Evolutionary conservation across 2,888 invertebrate species (phyloP), one percentile per base, ranked within the genome.

Genomic region (Crocallis elinguaria): DNA sequence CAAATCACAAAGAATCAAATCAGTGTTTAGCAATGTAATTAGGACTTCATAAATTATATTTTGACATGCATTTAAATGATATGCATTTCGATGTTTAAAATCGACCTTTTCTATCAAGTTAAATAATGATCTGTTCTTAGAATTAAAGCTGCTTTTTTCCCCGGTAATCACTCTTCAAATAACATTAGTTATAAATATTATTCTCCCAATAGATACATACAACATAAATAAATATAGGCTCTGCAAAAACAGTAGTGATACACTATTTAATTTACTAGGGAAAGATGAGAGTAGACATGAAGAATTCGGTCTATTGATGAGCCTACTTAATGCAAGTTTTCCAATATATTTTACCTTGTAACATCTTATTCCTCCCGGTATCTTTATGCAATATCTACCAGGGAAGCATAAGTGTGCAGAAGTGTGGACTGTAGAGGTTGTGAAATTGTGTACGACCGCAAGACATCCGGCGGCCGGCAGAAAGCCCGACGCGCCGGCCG

Each of bases 401-500:
- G 79, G 82, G 72, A 72, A 73, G 70, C 77, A 82, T 71, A 69
- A 75, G 65, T 60, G 65, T 66, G 65, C 72, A 52, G 45, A 36
- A 52, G 43, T 13, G 39, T 73, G 74, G 77, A 19, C 6, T 19
- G 19, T 3, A 6, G 19, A 84, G 84, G 84, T 88, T 86, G 86
- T 87, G 88, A 89, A 89, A 89, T 88, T 87, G 86, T 86, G 85
- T 86, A 86, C 82, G 88, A 91, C 90, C 90, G 80, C 89, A 91
- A 89, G 88, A 88, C 88, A 87, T 89, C 89, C 90, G 89, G 88
- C 79, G 85, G 82, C 84, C 51, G 77, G 44, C 46, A 58, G 56
- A 60, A 58, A 61, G 57, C 67, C 44, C 70, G 68, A 66, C 71
- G 67, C 75, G 72, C 84, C 88, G 75, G 73, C 84, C 87, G 89